phyloP scores from a whole-genome alignment of 2,797 vertebrate species.

The Sparidentex hasta region DNA sequence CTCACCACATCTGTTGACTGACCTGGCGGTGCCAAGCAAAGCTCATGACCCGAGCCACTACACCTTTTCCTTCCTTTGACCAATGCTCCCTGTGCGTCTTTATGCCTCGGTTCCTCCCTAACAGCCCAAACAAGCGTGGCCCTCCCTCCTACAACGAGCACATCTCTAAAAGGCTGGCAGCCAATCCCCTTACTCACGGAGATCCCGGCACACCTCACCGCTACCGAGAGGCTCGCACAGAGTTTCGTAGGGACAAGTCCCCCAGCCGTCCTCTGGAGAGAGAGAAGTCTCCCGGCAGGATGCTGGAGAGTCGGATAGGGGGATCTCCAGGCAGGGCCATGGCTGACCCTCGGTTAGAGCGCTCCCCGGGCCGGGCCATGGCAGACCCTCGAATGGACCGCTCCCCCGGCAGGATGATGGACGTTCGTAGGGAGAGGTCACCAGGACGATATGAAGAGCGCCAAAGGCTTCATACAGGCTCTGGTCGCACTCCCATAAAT shows the following conservation, averaged over 20 bases:
- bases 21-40: conserved; percentile 44
- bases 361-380: conserved; percentile 93
- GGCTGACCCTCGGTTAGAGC: conserved; percentile 91
- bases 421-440: conserved; percentile 93
- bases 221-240: conserved; percentile 95
- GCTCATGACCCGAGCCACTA: conserved; percentile 17
- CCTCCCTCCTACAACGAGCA: conserved; percentile 99
- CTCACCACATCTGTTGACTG: conserved; percentile 12
- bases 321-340: conserved; percentile 92
- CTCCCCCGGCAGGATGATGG: conserved; percentile 89
- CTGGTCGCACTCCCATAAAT: conserved; percentile 93
- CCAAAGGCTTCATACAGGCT: conserved; percentile 92
- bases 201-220: conserved; percentile 97
- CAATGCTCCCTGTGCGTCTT: conserved; percentile 27
- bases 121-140: conserved; percentile 97
- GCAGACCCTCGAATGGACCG: conserved; percentile 91
- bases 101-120: conserved; percentile 52
- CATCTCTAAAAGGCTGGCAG: conserved; percentile 97
- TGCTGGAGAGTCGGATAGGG: conserved; percentile 91
- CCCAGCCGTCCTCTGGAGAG: conserved; percentile 93
- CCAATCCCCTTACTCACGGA: conserved; percentile 90
- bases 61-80: conserved; percentile 27
- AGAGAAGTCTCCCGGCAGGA: conserved; percentile 94
- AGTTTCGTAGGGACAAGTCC: conserved; percentile 95
- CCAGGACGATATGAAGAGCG: conserved; percentile 94